phyloP scores from a whole-genome alignment of 2,797 vertebrate genomes.

The Argentina silus region DNA sequence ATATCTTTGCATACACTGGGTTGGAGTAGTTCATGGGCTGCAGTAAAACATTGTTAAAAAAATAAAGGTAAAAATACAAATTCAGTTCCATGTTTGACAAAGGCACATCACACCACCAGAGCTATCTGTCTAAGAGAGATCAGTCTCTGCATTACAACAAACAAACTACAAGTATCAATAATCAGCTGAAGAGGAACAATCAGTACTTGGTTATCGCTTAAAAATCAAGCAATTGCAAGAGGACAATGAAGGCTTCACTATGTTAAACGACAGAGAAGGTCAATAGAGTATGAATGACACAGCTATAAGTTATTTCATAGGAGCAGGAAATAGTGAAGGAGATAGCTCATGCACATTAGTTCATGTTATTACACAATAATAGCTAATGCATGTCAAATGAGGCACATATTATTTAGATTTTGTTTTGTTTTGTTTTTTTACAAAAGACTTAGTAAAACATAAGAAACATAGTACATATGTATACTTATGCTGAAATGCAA shows the following conservation, averaged over 20 bases:
- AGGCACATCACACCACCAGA: slow-evolving; percentile 5
- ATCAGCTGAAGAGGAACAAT: too few relatives aligned
- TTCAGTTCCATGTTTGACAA: background rate
- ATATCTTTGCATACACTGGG: slow-evolving; percentile 97
- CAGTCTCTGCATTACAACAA: background rate
- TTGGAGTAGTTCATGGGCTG: slow-evolving; percentile 98
- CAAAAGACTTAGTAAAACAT: background rate
- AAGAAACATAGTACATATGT: too few relatives aligned
- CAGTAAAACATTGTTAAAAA: slow-evolving; percentile 18
- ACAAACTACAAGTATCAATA: background rate
- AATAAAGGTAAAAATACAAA: background rate
- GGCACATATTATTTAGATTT: too few relatives aligned
- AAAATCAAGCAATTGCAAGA: too few relatives aligned
- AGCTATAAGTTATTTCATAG: background rate
- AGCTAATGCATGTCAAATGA: background rate
- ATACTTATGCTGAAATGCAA: too few relatives aligned
- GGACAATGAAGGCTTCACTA: background rate
- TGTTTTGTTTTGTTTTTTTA: too few relatives aligned
- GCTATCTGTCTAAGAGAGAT: too few relatives aligned
- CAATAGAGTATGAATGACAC: too few relatives aligned
- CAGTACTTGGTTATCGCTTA: background rate
- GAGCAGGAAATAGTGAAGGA: slow-evolving; percentile 6
- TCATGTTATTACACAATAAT: background rate
- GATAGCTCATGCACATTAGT: slow-evolving; percentile 9
- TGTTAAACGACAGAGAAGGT: background rate